Percentiles rank a stretch among this genome's conserved stretches.
Evolutionary conservation across 2,113 vertebrate species (phyloP).

Genomic region (Phylloscopus trochiloides): DNA sequence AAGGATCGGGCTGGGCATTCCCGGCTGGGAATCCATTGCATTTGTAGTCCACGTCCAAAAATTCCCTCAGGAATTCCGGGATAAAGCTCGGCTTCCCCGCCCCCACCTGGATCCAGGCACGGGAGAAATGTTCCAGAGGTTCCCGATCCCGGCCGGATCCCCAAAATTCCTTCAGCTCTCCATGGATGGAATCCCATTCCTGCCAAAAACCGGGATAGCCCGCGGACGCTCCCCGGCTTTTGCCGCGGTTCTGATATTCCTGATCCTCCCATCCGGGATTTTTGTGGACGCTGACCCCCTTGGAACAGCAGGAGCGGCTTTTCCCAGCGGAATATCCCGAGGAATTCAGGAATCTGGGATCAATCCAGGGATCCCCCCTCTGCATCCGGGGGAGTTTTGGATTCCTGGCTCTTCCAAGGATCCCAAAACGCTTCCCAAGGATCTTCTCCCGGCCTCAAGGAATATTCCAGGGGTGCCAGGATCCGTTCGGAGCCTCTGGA

Average conservation of each 20-base stretch:
- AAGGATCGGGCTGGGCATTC: background rate
- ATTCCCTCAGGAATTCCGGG: background rate
- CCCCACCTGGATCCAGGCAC: background rate
- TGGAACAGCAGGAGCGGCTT: accelerated
- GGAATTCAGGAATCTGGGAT: background rate
- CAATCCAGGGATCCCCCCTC: accelerated
- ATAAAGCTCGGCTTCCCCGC: background rate
- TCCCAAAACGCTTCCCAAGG: background rate
- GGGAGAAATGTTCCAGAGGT: background rate
- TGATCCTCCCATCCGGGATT: accelerated
- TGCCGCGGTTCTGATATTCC: accelerated
- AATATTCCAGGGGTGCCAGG: accelerated
- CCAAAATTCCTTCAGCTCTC: background rate
- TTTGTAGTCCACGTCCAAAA: slow-evolving; percentile 25
- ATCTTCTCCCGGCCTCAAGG: accelerated
- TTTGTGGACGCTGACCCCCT: accelerated
- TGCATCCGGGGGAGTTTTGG: accelerated
- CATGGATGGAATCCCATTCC: accelerated
- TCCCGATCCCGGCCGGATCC: accelerated
- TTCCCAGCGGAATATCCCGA: accelerated
- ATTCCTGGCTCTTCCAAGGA: background rate
- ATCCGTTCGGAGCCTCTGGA: accelerated
- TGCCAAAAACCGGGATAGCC: background rate
- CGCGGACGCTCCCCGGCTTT: accelerated
- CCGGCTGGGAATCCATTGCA: background rate